Conservation (phyloP, 2,797 vertebrate genomes). For the Aythya fuligula region DNA sequence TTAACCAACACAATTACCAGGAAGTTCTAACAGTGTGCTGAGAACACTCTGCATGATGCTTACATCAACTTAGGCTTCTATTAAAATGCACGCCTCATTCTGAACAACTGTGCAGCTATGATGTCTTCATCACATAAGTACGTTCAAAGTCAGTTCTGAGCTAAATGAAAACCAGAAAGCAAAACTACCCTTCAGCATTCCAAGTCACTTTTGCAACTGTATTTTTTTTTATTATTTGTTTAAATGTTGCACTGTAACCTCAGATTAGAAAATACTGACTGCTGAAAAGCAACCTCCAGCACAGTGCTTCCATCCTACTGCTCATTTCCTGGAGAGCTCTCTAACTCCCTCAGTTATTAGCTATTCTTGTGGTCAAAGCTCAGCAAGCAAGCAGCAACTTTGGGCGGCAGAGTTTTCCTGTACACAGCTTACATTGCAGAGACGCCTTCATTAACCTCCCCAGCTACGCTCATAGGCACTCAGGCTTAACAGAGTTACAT, state of each 20-base stretch:
- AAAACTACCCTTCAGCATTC: not conserved
- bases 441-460: accelerated
- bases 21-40: not conserved
- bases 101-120: not conserved
- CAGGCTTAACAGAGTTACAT: not conserved
- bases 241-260: not conserved
- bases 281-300: not conserved
- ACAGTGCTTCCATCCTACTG: not conserved
- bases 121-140: not conserved
- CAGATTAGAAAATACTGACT: not conserved
- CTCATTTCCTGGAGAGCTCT: not conserved
- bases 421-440: not conserved
- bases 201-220: not conserved
- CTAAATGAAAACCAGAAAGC: not conserved
- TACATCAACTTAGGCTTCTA: not conserved
- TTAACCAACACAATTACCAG: not conserved
- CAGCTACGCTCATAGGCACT: accelerated
- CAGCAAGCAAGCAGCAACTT: not conserved
- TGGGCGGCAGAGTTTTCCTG: not conserved
- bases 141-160: not conserved
- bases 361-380: not conserved
- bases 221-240: not conserved
- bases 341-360: not conserved
- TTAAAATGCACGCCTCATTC: not conserved
- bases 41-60: not conserved